Conservation (phyloP, 2,888 invertebrate genomes). For the Dasysyrphus tricinctus region DNA sequence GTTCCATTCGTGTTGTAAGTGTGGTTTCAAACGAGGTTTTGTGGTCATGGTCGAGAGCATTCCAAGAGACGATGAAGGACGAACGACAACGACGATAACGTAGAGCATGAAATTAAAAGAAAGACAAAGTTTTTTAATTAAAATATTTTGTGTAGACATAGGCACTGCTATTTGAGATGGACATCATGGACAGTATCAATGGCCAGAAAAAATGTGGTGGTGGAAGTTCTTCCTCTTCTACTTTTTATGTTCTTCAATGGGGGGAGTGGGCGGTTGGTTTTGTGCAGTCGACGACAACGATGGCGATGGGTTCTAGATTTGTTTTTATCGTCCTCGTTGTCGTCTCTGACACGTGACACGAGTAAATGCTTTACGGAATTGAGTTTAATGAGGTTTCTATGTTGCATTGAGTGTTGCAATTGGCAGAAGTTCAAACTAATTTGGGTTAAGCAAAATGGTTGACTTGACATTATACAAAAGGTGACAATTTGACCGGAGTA, state of each 20-base stretch:
- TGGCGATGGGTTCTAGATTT: not conserved
- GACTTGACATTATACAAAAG: conserved; percentile 27
- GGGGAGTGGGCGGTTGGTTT: not conserved
- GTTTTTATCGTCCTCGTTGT: conserved; percentile 18
- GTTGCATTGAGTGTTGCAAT: conserved; percentile 33
- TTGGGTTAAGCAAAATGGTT: conserved; percentile 37
- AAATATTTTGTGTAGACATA: conserved; percentile 40
- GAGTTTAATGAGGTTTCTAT: conserved; percentile 42
- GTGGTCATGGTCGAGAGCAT: conserved; percentile 54
- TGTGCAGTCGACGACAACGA: not conserved
- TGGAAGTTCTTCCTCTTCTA: not conserved
- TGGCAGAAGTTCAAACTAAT: conserved; percentile 38
- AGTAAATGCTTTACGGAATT: conserved; percentile 49
- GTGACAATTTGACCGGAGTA: conserved; percentile 23
- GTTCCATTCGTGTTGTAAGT: conserved; percentile 25
- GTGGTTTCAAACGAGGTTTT: conserved; percentile 33
- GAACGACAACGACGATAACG: conserved; percentile 18
- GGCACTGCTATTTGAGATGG: conserved; percentile 31
- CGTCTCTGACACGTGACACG: conserved; percentile 51
- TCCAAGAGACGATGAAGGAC: conserved; percentile 13
- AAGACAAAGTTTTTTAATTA: conserved; percentile 58
- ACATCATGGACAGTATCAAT: conserved; percentile 30
- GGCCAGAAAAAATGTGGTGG: conserved; percentile 4
- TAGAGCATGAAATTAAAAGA: conserved; percentile 45
- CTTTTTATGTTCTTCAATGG: not conserved